Base-by-base conservation (phyloP, 1,140 invertebrate genomes). In the Aricia agestis region DNA sequence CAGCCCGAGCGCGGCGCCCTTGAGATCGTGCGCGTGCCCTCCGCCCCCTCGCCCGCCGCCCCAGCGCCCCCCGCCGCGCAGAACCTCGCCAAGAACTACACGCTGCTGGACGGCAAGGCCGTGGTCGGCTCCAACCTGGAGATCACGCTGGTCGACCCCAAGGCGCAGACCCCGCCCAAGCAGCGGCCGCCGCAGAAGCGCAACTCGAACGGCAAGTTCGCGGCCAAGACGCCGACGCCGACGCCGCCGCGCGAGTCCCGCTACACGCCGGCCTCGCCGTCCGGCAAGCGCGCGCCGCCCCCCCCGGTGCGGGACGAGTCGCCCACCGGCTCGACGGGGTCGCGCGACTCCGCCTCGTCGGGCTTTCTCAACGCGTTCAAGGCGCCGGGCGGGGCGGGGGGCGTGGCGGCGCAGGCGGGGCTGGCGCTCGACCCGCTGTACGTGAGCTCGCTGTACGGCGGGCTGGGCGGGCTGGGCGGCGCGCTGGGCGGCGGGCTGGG, bases 91-190 rank as follows among this genome's bases (percentile, higher is more conserved):
- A 90, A 92, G 69, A 92, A 89, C 70, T 90, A 85, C 71, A 82
- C 83, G 0, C 45, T 88, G 1, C 31, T 87, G 6, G 89, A 90
- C 63, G 87, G 84, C 0, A 86, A 86, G 71, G 82, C 85, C 0
- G 82, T 86, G 0, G 87, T 94, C 5, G 93, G 92, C 1, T 93
- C 93, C 0, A 94, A 94, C 78, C 76, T 95, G 67, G 94, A 95
- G 82, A 94, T 95, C 52, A 95, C 93, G 0, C 75, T 94, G 74
- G 93, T 95, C 1, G 91, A 87, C 66, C 76, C 85, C 6, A 88
- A 86, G 70, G 73, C 81, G 0, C 85, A 85, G n/a, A 81, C 80
- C 4, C 81, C 87, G 0, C 82, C 76, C 0, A 85, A 85, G 68
- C 78, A 85, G 67, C 78, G 83, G 66, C 71, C 78, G 0, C 84